Conservation (phyloP, 2,888 invertebrate genomes). For the Aphodius granarius region DNA sequence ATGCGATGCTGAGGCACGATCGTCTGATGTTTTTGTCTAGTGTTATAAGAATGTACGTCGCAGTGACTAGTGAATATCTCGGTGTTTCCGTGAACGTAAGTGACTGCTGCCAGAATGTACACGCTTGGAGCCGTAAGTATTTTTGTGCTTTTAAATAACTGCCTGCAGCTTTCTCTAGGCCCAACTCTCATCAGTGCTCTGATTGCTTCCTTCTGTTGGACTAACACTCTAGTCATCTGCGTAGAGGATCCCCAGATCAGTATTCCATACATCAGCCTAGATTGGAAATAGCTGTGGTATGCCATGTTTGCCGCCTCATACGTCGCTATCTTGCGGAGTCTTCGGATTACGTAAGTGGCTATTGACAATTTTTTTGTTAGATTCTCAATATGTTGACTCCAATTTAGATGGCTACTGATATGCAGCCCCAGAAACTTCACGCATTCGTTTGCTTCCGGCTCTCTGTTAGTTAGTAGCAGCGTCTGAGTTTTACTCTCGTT, state of each 20-base stretch:
- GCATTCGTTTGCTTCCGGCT: background rate
- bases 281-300: background rate
- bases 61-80: too few species aligned
- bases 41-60: too few species aligned
- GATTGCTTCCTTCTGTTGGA: background rate
- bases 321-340: background rate
- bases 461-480: too few species aligned
- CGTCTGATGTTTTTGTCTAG: too few species aligned
- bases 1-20: too few species aligned
- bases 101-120: background rate
- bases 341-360: background rate
- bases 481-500: too few species aligned
- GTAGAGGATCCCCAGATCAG: background rate
- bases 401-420: background rate
- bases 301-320: background rate
- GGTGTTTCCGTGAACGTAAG: too few species aligned
- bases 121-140: background rate
- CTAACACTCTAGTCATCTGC: background rate
- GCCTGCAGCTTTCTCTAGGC: background rate
- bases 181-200: background rate
- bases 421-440: background rate
- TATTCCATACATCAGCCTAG: background rate
- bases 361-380: background rate
- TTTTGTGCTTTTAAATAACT: background rate
- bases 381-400: background rate